Evolutionary conservation across 2,113 vertebrate genomes (phyloP).

Genomic region (Eulacestoma nigropectus): DNA sequence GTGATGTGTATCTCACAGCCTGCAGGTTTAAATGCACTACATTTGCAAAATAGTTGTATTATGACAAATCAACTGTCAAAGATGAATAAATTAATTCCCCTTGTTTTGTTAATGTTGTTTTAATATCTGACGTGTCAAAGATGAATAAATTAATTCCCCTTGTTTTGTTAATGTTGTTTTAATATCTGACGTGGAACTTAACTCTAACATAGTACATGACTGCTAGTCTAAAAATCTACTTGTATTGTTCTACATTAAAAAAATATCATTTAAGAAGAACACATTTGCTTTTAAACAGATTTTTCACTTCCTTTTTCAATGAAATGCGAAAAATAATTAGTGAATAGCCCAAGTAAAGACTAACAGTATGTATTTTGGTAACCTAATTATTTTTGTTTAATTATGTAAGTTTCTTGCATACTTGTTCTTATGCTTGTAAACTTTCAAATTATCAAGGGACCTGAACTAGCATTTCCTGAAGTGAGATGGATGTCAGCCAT

Average conservation of each 20-base stretch:
- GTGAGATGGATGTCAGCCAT: background rate
- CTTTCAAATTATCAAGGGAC: background rate
- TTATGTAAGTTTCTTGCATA: conserved; percentile 19
- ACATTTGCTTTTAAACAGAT: background rate
- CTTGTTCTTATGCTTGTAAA: background rate
- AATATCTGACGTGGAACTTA: background rate
- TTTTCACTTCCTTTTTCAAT: background rate
- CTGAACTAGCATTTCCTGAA: background rate
- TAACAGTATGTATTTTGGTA: background rate
- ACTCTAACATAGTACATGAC: background rate
- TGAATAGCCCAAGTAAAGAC: background rate
- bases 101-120: background rate
- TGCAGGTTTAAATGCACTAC: background rate
- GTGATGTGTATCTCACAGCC: background rate
- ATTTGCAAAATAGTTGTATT: conserved; percentile 10
- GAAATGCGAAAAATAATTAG: background rate
- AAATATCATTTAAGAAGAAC: background rate
- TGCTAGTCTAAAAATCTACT: background rate
- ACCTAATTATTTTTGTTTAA: conserved; percentile 31
- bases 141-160: background rate
- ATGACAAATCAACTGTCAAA: conserved; percentile 13
- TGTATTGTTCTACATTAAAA: background rate
- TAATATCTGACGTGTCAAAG: background rate
- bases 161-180: background rate
- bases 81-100: background rate